Evolutionary conservation across 2,797 vertebrate genomes (phyloP), one percentile per base, ranked within the genome.

Genomic region (Pangasius krempfi): DNA sequence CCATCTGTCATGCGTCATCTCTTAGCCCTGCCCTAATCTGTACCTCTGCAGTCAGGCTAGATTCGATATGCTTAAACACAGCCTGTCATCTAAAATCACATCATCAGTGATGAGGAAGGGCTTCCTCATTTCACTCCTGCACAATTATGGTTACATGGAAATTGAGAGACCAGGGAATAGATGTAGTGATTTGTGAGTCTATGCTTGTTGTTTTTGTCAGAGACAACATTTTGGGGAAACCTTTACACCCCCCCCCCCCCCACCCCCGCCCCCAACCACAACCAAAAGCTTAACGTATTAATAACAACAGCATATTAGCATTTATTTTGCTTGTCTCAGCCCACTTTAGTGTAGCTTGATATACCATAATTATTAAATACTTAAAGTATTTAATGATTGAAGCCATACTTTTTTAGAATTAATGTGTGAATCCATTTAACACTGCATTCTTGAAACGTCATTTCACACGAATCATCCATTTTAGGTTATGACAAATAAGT

Each of bases 81-180:
- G 54, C 75, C 44, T 89, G 85, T 79, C 86, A 88, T 89, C 83
- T 87, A 87, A 86, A 90, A 86, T 64, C 54, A 87, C 12, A 83
- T 90, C 88, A 89, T 40, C 66, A 75, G 64, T 88, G 88, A 90
- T 89, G 66, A 85, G 54, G 56, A 87, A 88, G 44, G 64, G 40
- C 52, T 60, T 83, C 30, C 33, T 44, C 73, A 20, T 87, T 83
- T 83, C 66, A 82, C 52, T 87, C 72, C 40, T 78, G 62, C 7
- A 40, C 84, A 89, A 84, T 50, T 81, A 62, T 14, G 47, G 18
- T 60, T 62, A 84, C 16, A 89, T 84, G 76, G 85, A 90, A 86
- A 86, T 52, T 3, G 52, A 84, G 68, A n/a, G 58, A 84, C 64
- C 68, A 33, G 18, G 62, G 44, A 66, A 20, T 40, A 9, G 58